Evolutionary conservation across 2,888 invertebrate species (phyloP), one percentile per base, ranked within the genome.

Genomic region (Rhingia campestris): DNA sequence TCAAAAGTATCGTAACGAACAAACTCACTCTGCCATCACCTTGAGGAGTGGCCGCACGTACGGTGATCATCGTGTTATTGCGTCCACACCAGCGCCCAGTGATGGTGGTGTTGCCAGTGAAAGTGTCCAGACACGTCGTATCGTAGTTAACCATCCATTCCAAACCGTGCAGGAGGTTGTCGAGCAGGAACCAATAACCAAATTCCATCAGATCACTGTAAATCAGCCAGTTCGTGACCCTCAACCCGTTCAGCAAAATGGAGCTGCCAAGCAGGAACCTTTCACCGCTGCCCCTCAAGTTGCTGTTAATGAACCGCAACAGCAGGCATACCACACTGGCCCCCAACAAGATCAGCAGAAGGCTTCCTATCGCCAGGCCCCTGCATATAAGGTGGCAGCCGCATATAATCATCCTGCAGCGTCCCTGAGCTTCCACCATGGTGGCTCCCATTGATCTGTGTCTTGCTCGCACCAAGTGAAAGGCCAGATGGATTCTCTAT

Each of bases 91-190:
- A 9, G 92, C 93, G 5, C 93, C 93, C 22, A 91, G 91, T 3
- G 90, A 92, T 87, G 90, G 91, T 0, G 90, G 92, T 30, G 91
- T 93, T 59, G 90, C 92, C 54, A 92, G 92, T 61, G 93, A 94
- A 89, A 92, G 92, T 70, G 92, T 93, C 63, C 93, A 93, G 86
- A 94, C 93, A 41, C 92, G 94, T 41, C 92, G 94, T 81, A 93
- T 94, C 81, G 94, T 94, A n/a, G 92, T 94, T 49, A 93, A 92
- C 86, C 92, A 93, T 76, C 94, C 94, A 12, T 93, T 94, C 85
- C 93, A 94, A 89, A 94, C 94, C 2, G 91, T 94, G 14, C 93
- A 94, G 87, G 93, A 93, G 88, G 92, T 93, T 33, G 93, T 93
- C 81, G 93, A 94, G 53, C 92, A 93, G 54, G 93, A 94, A 88